Percentiles rank a stretch among this genome's conserved stretches.
These are phyloP conservation scores for Deladenus siricidicola DNA, from an alignment of 2,888 invertebrate genomes.

Conservation along the genomic window DNA sequence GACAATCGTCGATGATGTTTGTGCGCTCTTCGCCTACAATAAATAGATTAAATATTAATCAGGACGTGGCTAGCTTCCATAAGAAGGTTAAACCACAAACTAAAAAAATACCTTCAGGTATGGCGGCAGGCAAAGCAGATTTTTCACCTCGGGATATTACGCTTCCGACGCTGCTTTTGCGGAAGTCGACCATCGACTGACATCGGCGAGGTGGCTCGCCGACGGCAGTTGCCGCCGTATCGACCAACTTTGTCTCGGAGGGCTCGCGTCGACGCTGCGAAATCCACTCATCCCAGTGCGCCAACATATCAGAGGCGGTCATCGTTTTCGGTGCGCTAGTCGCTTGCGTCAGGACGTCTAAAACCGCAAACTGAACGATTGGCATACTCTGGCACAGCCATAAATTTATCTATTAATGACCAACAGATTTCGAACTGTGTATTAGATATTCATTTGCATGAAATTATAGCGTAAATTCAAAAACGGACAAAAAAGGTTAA, in stretches of 20 bases:
- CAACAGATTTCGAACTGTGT: background rate
- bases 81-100: too few relatives aligned
- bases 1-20: conserved; percentile 7
- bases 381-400: too few relatives aligned
- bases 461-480: background rate
- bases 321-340: conserved; percentile 17
- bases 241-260: background rate
- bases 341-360: conserved; percentile 32
- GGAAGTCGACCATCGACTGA: conserved; percentile 30
- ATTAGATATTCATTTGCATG: background rate
- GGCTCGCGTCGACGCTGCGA: background rate
- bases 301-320: conserved; percentile 15
- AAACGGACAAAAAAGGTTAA: too few relatives aligned
- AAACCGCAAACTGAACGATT: too few relatives aligned
- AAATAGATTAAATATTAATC: too few relatives aligned
- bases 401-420: conserved; percentile 8
- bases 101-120: too few relatives aligned
- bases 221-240: background rate
- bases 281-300: conserved; percentile 35
- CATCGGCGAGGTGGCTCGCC: conserved; percentile 27
- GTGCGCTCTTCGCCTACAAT: conserved; percentile 12
- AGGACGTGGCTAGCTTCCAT: too few relatives aligned
- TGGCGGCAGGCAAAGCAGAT: conserved; percentile 24
- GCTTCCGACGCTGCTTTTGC: background rate
- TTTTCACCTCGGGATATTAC: conserved; percentile 18